phyloP scores from a whole-genome alignment of 2,888 invertebrate genomes.

The Argynnis bischoffii region DNA sequence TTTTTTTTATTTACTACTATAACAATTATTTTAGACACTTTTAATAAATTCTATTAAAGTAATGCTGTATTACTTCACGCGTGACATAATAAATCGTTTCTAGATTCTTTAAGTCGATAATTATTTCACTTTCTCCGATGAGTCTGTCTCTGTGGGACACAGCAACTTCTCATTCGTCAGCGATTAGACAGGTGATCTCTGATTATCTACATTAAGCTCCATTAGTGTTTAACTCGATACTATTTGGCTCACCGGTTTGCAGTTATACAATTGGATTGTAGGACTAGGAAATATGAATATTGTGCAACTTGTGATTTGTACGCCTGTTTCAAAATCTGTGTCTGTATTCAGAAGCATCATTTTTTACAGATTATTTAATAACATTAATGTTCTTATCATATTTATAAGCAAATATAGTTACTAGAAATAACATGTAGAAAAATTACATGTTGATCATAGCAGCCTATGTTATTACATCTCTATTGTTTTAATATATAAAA shows the following conservation, averaged over 20 bases:
- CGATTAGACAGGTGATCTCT: constrained; percentile 67
- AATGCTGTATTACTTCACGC: too few relatives aligned
- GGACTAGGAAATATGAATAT: constrained; percentile 36
- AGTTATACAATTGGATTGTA: constrained; percentile 59
- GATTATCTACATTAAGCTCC: constrained; percentile 69
- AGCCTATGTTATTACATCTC: neutral
- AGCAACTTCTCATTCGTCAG: constrained; percentile 69
- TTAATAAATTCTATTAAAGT: too few relatives aligned
- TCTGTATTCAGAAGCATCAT: constrained; percentile 1
- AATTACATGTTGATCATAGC: neutral
- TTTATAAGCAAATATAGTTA: neutral
- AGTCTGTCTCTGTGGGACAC: constrained; percentile 58
- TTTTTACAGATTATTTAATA: neutral
- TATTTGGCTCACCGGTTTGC: constrained; percentile 63
- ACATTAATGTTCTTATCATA: neutral
- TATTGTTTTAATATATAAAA: neutral
- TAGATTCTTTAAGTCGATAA: constrained; percentile 44
- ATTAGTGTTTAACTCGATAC: constrained; percentile 77
- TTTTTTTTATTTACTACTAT: too few relatives aligned
- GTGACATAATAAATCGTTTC: constrained; percentile 38
- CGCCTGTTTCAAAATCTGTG: constrained; percentile 11
- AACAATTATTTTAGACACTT: too few relatives aligned
- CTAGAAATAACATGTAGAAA: too few relatives aligned
- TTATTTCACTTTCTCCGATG: constrained; percentile 75
- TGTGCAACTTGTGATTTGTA: constrained; percentile 32